These are phyloP conservation scores for Astropecten irregularis DNA, from an alignment of 53 echinoderm and acorn worm genomes.

Conservation along the genomic window DNA sequence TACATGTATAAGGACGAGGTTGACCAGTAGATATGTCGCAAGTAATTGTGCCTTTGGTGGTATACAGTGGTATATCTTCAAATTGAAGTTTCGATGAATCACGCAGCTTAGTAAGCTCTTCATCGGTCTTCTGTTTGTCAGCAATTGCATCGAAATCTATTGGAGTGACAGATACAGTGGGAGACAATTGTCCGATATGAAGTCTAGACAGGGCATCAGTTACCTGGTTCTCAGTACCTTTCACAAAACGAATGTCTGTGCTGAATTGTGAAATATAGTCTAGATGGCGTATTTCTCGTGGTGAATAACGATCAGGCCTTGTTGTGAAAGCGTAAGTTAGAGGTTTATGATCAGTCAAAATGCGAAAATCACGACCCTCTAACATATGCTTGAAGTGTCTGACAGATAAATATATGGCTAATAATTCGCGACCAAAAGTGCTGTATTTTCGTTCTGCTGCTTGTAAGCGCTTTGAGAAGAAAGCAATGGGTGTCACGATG, in stretches of 20 bases:
- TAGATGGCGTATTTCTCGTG: slow-evolving; percentile 39
- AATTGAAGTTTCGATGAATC: slow-evolving; percentile 1
- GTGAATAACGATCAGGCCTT: slow-evolving; percentile 47
- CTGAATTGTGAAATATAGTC: slow-evolving; percentile 62
- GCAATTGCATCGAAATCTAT: not conserved
- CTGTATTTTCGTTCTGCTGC: slow-evolving; percentile 10
- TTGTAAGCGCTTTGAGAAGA: slow-evolving; percentile 39
- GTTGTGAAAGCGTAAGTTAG: slow-evolving; percentile 36
- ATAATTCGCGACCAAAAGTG: no score
- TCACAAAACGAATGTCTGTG: slow-evolving; percentile 33
- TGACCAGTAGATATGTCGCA: slow-evolving; percentile 59
- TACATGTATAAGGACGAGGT: slow-evolving; percentile 41
- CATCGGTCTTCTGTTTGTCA: not conserved
- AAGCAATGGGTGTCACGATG: slow-evolving; percentile 31
- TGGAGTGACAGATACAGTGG: not conserved
- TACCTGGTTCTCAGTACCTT: not conserved
- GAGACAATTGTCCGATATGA: not conserved
- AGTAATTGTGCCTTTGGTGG: slow-evolving; percentile 21
- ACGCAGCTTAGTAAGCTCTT: not conserved
- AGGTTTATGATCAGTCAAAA: slow-evolving; percentile 58
- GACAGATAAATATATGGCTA: not conserved
- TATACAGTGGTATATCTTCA: not conserved
- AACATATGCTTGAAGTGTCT: slow-evolving; percentile 42
- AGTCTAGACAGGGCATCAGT: not conserved
- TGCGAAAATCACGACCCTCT: slow-evolving; percentile 41